phyloP scores from a whole-genome alignment of 2,113 vertebrate species.

The Gnathonemus longibarbis region DNA sequence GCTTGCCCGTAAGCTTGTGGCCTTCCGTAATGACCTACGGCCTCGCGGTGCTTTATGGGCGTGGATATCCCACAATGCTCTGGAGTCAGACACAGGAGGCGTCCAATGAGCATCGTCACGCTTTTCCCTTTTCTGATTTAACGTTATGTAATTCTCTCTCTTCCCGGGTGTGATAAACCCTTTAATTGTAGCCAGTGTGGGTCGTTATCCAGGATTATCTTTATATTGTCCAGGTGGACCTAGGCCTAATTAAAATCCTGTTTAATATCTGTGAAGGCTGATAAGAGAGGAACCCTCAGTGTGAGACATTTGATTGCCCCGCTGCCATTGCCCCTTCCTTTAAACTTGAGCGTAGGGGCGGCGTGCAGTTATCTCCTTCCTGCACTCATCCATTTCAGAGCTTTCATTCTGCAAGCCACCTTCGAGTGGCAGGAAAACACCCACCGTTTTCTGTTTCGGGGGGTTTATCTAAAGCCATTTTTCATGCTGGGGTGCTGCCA shows the following conservation, averaged over 20 bases:
- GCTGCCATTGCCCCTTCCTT: slow-evolving; percentile 24
- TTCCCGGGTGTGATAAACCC: slow-evolving; percentile 11
- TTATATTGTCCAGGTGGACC: slow-evolving; percentile 23
- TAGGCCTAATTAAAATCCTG: slow-evolving; percentile 32
- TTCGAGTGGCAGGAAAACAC: slow-evolving; percentile 41
- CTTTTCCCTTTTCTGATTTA: not conserved
- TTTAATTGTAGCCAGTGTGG: slow-evolving; percentile 12
- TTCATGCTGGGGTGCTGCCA: slow-evolving; percentile 46
- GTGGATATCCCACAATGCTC: slow-evolving; percentile 5
- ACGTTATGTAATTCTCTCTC: slow-evolving; percentile 15
- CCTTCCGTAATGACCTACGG: slow-evolving; percentile 20
- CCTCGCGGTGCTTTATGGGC: not conserved
- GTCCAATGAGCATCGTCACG: slow-evolving; percentile 1
- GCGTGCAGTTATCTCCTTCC: slow-evolving; percentile 36
- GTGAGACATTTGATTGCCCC: slow-evolving; percentile 26
- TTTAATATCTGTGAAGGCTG: slow-evolving; percentile 34
- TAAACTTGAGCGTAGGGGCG: slow-evolving; percentile 12
- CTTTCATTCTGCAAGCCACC: slow-evolving; percentile 22
- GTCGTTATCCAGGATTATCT: slow-evolving; percentile 12
- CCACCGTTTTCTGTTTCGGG: slow-evolving; percentile 29
- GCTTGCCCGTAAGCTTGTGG: slow-evolving; percentile 18
- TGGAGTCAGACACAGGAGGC: not conserved
- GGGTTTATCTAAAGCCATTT: slow-evolving; percentile 54
- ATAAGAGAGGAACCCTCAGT: slow-evolving; percentile 33
- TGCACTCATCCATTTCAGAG: slow-evolving; percentile 33